These are phyloP conservation scores for Yponomeuta malinellus DNA, from an alignment of 2,888 invertebrate genomes.

Conservation along the genomic window DNA sequence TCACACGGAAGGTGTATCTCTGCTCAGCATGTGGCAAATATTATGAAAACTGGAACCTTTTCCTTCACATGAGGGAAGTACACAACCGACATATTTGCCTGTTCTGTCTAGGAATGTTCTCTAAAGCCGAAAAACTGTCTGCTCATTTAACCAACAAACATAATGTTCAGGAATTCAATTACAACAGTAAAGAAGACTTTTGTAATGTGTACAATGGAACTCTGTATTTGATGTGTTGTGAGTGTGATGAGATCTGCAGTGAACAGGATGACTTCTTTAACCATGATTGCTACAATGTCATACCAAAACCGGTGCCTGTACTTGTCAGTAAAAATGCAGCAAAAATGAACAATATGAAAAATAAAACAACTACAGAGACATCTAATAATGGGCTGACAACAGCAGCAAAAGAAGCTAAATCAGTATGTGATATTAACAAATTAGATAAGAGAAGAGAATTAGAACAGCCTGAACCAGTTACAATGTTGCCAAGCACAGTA, in stretches of 20 bases:
- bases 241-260: constrained; percentile 85
- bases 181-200: constrained; percentile 81
- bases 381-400: constrained; percentile 44
- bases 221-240: constrained; percentile 87
- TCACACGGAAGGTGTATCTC: constrained; percentile 85
- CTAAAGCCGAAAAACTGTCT: constrained; percentile 85
- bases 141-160: constrained; percentile 87
- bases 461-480: constrained; percentile 40
- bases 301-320: constrained; percentile 68
- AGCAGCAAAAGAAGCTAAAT: constrained; percentile 41
- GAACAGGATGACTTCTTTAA: constrained; percentile 85
- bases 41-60: constrained; percentile 91
- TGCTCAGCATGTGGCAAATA: constrained; percentile 89
- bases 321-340: constrained; percentile 62
- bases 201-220: constrained; percentile 79
- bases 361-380: constrained; percentile 43
- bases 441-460: constrained; percentile 46
- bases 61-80: constrained; percentile 88
- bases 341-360: constrained; percentile 50
- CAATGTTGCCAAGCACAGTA: constrained; percentile 37
- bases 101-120: constrained; percentile 89
- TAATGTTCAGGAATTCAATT: constrained; percentile 82
- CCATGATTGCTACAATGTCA: constrained; percentile 79
- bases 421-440: constrained; percentile 23
- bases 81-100: constrained; percentile 89